Conservation (phyloP, 23 tunicate species). For the Aplidium turbinatum region DNA sequence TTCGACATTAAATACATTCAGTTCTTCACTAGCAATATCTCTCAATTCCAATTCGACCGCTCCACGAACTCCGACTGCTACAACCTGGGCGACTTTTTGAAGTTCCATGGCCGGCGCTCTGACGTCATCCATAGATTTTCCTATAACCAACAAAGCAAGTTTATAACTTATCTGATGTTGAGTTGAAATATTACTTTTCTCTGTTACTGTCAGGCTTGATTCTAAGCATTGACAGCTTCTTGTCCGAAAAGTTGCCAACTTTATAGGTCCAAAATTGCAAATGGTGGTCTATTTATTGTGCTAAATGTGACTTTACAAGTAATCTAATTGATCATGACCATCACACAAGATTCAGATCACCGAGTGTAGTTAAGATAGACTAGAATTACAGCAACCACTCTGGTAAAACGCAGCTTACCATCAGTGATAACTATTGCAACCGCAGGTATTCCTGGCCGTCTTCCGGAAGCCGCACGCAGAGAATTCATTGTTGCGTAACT, state of each 20-base stretch:
- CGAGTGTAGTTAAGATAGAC: no score
- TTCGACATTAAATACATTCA: conserved; percentile 33
- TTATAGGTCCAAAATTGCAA: no score
- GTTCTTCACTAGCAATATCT: conserved; percentile 28
- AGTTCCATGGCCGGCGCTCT: conserved; percentile 18
- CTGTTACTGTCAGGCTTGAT: no score
- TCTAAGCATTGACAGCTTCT: no score
- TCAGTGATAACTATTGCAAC: conserved; percentile 57
- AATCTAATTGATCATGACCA: background rate
- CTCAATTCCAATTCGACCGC: conserved; percentile 19
- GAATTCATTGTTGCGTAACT: conserved; percentile 31
- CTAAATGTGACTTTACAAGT: background rate
- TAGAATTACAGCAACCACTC: no score
- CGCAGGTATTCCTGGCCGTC: conserved; percentile 56
- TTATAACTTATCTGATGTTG: background rate
- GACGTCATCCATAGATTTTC: conserved; percentile 37
- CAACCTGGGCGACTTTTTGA: conserved; percentile 26
- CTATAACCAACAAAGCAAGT: conserved; percentile 11
- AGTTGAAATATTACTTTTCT: no score
- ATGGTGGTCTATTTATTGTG: no score
- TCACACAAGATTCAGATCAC: no score
- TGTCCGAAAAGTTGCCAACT: no score
- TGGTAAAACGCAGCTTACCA: conserved; percentile 38
- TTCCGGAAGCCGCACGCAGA: conserved; percentile 36
- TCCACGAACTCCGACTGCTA: conserved; percentile 50